These are phyloP conservation scores for Chamaea fasciata DNA, from an alignment of 2,113 vertebrate genomes.

Conservation along the genomic window DNA sequence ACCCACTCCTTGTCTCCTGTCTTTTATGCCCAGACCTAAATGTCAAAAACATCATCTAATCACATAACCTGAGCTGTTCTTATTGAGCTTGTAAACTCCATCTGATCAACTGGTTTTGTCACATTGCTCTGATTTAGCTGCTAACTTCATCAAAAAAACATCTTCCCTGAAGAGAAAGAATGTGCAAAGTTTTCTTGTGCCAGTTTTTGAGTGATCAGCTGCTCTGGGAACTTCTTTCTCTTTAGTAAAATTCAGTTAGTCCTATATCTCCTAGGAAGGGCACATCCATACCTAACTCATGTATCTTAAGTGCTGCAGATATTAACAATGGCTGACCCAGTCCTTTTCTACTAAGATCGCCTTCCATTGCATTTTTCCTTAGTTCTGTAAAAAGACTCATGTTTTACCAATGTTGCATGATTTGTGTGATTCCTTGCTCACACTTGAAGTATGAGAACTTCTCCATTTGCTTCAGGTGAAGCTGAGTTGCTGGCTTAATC, in stretches of 20 bases:
- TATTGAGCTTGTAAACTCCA: not conserved
- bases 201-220: not conserved
- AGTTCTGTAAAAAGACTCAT: not conserved
- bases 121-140: not conserved
- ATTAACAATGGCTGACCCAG: too few relatives aligned
- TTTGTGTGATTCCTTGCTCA: not conserved
- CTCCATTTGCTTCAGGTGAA: not conserved
- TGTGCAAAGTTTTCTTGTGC: not conserved
- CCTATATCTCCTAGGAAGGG: accelerated
- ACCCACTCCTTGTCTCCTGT: not conserved
- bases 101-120: not conserved
- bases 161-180: not conserved
- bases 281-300: not conserved
- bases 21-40: not conserved
- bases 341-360: not conserved
- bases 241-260: not conserved
- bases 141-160: not conserved
- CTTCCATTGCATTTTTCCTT: not conserved
- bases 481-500: not conserved
- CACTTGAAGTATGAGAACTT: not conserved
- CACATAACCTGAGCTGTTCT: not conserved
- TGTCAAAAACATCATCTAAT: not conserved
- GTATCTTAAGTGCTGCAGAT: not conserved
- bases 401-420: not conserved
- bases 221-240: not conserved